Evolutionary conservation across 1,140 invertebrate genomes (phyloP).

Genomic region (Heliothis virescens): DNA sequence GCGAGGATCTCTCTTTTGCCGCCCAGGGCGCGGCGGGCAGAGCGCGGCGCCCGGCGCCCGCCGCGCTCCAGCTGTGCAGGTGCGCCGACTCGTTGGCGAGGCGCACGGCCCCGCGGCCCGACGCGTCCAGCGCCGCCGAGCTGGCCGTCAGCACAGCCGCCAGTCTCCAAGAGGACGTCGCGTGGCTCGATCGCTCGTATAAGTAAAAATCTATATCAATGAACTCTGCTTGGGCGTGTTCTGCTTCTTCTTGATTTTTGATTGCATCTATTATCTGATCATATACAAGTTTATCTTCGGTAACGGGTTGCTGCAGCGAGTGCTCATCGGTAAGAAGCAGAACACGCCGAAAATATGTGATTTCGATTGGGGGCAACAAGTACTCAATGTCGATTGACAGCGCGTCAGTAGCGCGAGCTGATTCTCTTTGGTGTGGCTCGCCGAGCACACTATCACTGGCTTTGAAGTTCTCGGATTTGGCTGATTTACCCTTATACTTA

Average conservation of each 20-base stretch:
- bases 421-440: too few relatives aligned
- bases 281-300: slow-evolving; percentile 46
- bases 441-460: not conserved
- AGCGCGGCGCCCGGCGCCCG: slow-evolving; percentile 31
- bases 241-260: slow-evolving; percentile 50
- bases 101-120: slow-evolving; percentile 56
- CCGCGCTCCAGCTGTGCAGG: slow-evolving; percentile 22
- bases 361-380: slow-evolving; percentile 15
- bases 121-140: slow-evolving; percentile 50
- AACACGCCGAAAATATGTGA: slow-evolving; percentile 7
- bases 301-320: not conserved
- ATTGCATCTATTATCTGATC: slow-evolving; percentile 56
- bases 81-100: slow-evolving; percentile 21
- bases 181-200: slow-evolving; percentile 52
- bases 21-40: slow-evolving; percentile 21
- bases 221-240: slow-evolving; percentile 40
- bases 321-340: slow-evolving; percentile 47
- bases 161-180: slow-evolving; percentile 49
- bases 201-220: slow-evolving; percentile 51
- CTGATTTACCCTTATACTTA: not conserved
- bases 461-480: not conserved
- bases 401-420: not conserved
- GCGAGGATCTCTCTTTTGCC: too few relatives aligned
- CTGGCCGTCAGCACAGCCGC: slow-evolving; percentile 57
- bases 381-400: slow-evolving; percentile 5